These are phyloP conservation scores for Apeltes quadracus DNA, from an alignment of 2,113 vertebrate species.

Conservation along the genomic window DNA sequence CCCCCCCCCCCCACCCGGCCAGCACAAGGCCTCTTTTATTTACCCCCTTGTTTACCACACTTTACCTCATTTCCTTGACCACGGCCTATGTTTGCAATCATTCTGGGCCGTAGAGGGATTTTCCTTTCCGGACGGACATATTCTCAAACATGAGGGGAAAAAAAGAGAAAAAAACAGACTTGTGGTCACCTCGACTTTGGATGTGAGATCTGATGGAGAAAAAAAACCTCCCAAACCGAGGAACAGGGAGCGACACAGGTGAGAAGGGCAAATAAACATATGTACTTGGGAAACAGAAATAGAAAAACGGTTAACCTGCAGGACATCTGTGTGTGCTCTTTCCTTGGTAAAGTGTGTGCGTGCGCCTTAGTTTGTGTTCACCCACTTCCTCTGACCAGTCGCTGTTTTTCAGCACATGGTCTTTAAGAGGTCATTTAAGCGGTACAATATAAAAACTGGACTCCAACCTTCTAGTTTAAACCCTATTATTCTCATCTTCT, in stretches of 20 bases:
- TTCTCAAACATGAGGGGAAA: slow-evolving; percentile 45
- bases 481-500: background rate
- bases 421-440: slow-evolving; percentile 19
- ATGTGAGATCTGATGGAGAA: slow-evolving; percentile 32
- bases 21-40: slow-evolving; percentile 57
- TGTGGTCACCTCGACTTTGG: slow-evolving; percentile 14
- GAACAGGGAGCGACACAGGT: background rate
- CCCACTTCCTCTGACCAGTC: slow-evolving; percentile 20
- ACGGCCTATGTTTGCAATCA: slow-evolving; percentile 49
- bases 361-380: background rate
- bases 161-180: slow-evolving; percentile 44
- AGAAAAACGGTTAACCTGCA: slow-evolving; percentile 1
- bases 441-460: slow-evolving; percentile 13
- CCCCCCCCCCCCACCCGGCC: too few relatives aligned
- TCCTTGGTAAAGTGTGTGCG: background rate
- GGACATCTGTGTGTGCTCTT: slow-evolving; percentile 18
- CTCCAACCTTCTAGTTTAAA: background rate
- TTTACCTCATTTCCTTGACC: slow-evolving; percentile 46
- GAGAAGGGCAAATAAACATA: slow-evolving; percentile 9
- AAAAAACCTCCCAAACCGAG: slow-evolving; percentile 1
- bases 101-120: slow-evolving; percentile 45
- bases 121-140: slow-evolving; percentile 56
- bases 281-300: slow-evolving; percentile 21
- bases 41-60: slow-evolving; percentile 64
- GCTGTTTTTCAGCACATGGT: slow-evolving; percentile 24